Conservation (phyloP, 2,113 vertebrate genomes). For the Malurus elegans region DNA sequence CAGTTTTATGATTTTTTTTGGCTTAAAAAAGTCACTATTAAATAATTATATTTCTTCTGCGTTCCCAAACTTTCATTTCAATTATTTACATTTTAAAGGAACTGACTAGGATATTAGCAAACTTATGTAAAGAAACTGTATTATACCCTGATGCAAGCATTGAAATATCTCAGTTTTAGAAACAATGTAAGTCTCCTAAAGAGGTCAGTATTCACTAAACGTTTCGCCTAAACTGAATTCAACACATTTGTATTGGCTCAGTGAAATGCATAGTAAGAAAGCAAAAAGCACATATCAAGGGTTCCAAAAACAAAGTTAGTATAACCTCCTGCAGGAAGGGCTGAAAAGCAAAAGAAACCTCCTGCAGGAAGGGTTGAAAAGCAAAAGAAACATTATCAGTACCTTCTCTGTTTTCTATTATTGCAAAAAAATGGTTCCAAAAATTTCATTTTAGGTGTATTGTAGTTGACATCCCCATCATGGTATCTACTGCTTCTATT, state of each 20-base stretch:
- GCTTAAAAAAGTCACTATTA: background rate
- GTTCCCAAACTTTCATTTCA: background rate
- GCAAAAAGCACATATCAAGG: background rate
- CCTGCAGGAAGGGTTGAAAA: background rate
- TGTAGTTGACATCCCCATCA: background rate
- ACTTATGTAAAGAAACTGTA: background rate
- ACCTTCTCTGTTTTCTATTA: background rate
- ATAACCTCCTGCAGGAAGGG: background rate
- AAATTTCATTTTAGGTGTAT: background rate
- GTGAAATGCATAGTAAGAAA: background rate
- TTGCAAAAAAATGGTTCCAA: background rate
- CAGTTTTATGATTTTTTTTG: background rate
- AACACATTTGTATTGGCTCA: background rate
- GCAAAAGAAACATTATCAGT: background rate
- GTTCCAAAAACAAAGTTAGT: background rate
- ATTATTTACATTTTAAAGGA: background rate
- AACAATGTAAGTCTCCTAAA: background rate
- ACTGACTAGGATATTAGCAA: background rate
- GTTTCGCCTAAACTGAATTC: background rate
- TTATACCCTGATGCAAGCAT: background rate
- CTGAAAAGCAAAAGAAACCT: background rate
- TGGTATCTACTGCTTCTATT: background rate
- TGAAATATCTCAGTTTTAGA: background rate
- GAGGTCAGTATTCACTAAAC: background rate
- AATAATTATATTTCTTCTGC: background rate